Base-by-base conservation (phyloP, 2,888 invertebrate species). In the Hypena proboscidalis region DNA sequence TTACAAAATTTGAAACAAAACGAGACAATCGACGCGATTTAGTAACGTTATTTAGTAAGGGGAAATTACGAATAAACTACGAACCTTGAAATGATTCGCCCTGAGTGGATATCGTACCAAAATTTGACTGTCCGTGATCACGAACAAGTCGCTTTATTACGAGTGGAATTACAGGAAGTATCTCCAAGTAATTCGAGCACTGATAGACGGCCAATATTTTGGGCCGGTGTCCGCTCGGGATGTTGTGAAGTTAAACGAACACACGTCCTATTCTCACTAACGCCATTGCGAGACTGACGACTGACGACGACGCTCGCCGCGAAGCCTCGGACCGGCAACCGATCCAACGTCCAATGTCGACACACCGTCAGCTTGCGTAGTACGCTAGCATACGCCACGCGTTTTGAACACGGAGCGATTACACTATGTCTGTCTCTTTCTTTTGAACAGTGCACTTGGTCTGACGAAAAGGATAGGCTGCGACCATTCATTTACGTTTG, bases 161-260 rank as follows among this genome's bases (percentile, higher is more conserved):
- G 75, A 76, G 74, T 63, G 50, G 85, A 87, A 89, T 90, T 86
- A 90, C 87, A 73, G 76, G 84, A 89, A 82, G 62, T 67, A 56
- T 77, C 73, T 82, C 77, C 85, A 67, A 74, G 87, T 90, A 90
- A 90, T 85, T 89, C 85, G 76, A 80, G 76, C 85, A 85, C 82
- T 79, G 72, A 76, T 83, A 83, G 88, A 90, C 90, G 89, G 84
- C 90, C 90, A 90, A 91, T 89, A 90, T 91, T 91, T 90, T 91
- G 90, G 91, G 90, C 90, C 91, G 91, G 91, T 91, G 90, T 90
- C 91, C 91, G 91, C 90, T 91, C 90, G 89, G 90, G 87, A 79
- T 84, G 76, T 77, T 76, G 72, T 72, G 73, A 84, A 80, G 78
- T 80, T 86, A 91, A 85, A 85, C 83, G 85, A 84, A 86, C 89